These are phyloP conservation scores for Phrynosoma platyrhinos DNA, from an alignment of 2,113 vertebrate genomes.

Conservation along the genomic window DNA sequence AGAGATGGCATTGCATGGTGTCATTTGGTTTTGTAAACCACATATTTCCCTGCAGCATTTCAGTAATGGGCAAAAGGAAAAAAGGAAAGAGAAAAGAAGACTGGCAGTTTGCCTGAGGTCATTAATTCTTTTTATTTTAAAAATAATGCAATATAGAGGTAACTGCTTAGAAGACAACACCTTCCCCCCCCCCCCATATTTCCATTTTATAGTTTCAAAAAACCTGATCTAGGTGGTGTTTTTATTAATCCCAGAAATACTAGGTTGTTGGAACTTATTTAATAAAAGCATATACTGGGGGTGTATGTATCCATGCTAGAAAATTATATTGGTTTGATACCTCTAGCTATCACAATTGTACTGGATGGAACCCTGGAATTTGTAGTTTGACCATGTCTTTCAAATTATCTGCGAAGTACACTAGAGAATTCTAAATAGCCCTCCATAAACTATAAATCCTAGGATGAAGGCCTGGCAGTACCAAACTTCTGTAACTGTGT, in stretches of 20 bases:
- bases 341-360: too few species aligned
- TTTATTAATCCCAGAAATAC: background rate
- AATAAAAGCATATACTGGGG: background rate
- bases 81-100: background rate
- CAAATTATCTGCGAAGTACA: too few species aligned
- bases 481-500: too few species aligned
- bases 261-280: background rate
- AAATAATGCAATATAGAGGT: constrained; percentile 7
- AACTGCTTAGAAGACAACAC: background rate
- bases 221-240: background rate
- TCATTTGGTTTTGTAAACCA: background rate
- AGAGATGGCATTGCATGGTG: background rate
- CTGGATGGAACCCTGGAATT: too few species aligned
- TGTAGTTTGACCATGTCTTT: too few species aligned
- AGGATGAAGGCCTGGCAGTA: too few species aligned
- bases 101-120: background rate
- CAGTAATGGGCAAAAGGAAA: background rate
- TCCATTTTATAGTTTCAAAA: background rate
- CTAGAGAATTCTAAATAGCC: too few species aligned
- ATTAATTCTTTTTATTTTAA: background rate
- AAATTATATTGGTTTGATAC: too few species aligned
- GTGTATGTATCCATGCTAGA: too few species aligned
- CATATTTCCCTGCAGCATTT: constrained; percentile 19
- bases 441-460: too few species aligned
- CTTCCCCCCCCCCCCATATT: background rate